These are phyloP conservation scores for Ceriagrion tenellum DNA, from an alignment of 2,888 invertebrate genomes.

Conservation along the genomic window DNA sequence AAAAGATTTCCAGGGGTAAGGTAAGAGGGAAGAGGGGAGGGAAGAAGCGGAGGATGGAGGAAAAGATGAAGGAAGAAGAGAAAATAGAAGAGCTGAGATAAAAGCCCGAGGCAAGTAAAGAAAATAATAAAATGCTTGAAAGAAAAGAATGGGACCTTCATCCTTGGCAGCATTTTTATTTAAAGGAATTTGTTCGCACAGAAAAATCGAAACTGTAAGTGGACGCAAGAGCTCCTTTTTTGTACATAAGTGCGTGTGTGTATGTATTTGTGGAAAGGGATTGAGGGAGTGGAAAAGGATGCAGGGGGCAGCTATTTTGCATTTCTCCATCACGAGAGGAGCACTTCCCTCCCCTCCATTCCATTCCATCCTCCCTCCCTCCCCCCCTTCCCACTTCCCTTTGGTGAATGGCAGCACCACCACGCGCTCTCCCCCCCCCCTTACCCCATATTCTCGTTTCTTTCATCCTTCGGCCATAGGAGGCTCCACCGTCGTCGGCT, in stretches of 20 bases:
- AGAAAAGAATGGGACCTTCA: not conserved
- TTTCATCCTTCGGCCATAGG: not conserved
- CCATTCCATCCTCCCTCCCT: not conserved
- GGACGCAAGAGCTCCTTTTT: not conserved
- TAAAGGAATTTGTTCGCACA: not conserved
- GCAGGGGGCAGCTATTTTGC: not conserved
- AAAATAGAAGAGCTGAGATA: not conserved
- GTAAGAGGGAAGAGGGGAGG: not conserved
- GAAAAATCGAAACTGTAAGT: slow-evolving; percentile 4
- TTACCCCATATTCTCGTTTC: not conserved
- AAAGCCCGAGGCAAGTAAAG: not conserved
- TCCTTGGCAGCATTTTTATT: slow-evolving; percentile 13
- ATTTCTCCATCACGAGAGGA: not conserved
- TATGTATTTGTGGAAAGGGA: not conserved
- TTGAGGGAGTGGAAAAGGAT: not conserved
- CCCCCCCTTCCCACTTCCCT: not conserved
- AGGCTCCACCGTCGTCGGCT: not conserved
- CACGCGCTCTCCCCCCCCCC: not conserved
- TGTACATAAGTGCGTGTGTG: too few species aligned
- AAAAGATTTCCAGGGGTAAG: not conserved
- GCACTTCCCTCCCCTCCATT: not conserved
- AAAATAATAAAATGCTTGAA: not conserved
- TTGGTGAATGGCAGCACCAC: not conserved
- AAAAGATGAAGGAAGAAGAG: not conserved
- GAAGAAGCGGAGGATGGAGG: not conserved